These are phyloP conservation scores for Epistrophella euchroma DNA, from an alignment of 2,888 invertebrate species.

Conservation along the genomic window DNA sequence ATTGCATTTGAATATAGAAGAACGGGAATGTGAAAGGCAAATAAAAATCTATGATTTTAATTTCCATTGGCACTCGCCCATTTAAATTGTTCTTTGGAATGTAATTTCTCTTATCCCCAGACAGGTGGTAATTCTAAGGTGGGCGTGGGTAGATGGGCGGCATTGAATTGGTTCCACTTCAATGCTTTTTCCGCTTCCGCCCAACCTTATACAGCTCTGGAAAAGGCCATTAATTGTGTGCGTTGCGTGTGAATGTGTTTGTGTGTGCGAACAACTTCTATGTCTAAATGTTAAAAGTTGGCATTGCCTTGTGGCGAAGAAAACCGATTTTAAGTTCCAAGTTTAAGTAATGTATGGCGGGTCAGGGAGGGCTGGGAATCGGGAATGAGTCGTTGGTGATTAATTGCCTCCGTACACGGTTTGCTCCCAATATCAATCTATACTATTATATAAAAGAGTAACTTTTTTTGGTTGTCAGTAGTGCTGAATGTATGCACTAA, in stretches of 20 bases:
- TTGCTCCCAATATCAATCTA: slow-evolving; percentile 72
- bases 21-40: slow-evolving; percentile 42
- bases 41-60: slow-evolving; percentile 75
- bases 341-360: slow-evolving; percentile 42
- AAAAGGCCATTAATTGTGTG: slow-evolving; percentile 55
- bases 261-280: background rate
- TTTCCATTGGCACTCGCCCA: slow-evolving; percentile 75
- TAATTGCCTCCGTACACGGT: slow-evolving; percentile 69
- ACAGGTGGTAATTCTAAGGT: slow-evolving; percentile 70
- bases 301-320: slow-evolving; percentile 56
- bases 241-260: slow-evolving; percentile 44
- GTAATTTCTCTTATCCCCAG: slow-evolving; percentile 73
- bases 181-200: slow-evolving; percentile 29
- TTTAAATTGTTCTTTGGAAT: slow-evolving; percentile 67
- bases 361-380: slow-evolving; percentile 28
- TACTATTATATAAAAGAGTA: no score
- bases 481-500: no score
- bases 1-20: background rate
- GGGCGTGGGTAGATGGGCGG: slow-evolving; percentile 45
- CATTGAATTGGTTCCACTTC: slow-evolving; percentile 64
- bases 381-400: slow-evolving; percentile 62
- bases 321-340: slow-evolving; percentile 59
- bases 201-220: background rate
- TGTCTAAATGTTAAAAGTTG: slow-evolving; percentile 57
- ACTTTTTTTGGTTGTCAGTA: no score